Base-by-base conservation (phyloP, 2,113 vertebrate genomes). In the Nesoenas mayeri region DNA sequence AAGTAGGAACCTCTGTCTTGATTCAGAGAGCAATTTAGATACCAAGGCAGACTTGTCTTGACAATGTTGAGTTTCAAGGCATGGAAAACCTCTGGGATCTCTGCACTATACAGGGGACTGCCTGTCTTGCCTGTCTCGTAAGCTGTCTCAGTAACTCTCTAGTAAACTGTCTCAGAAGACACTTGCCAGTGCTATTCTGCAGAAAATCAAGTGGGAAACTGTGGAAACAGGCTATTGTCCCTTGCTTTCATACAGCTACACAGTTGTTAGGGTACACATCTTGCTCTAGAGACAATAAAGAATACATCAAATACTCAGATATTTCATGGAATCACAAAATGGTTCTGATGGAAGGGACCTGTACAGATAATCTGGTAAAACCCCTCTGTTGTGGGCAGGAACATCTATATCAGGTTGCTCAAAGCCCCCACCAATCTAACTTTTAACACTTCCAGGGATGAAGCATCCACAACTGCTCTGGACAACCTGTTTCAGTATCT, bases 331-430 rank as follows among this genome's bases (percentile, higher is more conserved):
- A 47, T 36, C 48, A 50, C 11, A 60, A 28, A 40, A 69, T 14
- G 16, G 16, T 67, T 72, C 80, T 10, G 0, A 4, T 51, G 8
- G 25, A 85, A 92, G 10, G 9, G 15, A 60, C 15, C 11, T 47
- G 44, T 47, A 65, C 54, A 85, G 3, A 29, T 47, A 12, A n/a
- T 29, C 12, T 22, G 34, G 28, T 72, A 25, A 53, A 69, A 20
- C 3, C 4, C 18, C 28, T 7, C 15, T 70, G 25, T 4, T 0
- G 0, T 24, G 25, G 21, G 18, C 7, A 81, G 32, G 38, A 22
- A 26, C 12, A 53, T 8, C 21, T 86, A 56, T 15, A 31, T 5
- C 21, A 83, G 9, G 10, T 57, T 83, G 31, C 40, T 61, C 34
- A 66, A 61, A 70, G 42, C 36, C 21, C 34, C 5, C 11, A 28